Base-by-base conservation (phyloP, 2,113 vertebrate genomes). In the Peromyscus leucopus region DNA sequence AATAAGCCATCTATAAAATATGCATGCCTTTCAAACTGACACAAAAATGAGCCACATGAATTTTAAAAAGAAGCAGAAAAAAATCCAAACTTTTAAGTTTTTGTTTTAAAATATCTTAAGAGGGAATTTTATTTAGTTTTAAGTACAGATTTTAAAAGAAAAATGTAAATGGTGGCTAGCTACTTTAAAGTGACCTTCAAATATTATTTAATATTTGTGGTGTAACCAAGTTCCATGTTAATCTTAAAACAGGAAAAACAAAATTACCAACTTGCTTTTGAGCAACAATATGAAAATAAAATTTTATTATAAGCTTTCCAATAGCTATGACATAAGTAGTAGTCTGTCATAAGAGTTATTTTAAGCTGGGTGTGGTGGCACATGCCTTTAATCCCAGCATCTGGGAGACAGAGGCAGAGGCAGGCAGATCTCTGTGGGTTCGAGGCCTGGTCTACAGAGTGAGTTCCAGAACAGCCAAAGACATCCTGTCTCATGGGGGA, bases 201-300 rank as follows among this genome's bases (percentile, higher is more conserved):
- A 26, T 48, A 7, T 65, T 65, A 67, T 86, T 86, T 57, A 75
- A 55, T 93, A 24, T 88, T 78, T 88, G 28, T 51, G 1, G 0
- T 63, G 0, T 84, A 39, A 78, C 13, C 59, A 83, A 95, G 15
- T 84, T 84, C 12, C 88, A 24, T 78, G 67, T 84, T 72, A 84
- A 46, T 79, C 22, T 72, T 89, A 83, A 91, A 91, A 39, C 36
- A 88, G 28, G 28, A 88, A 93, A 89, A 89, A 16, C 16, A 51
- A 93, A 91, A 91, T n/a, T 48, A 84, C 17, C 42, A 87, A 39
- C 33, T 51, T 67, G 1, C 61, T 71, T 79, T 78, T 59, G 36
- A 87, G 69, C 11, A 89, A 84, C 3, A 63, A 12, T 67, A 93
- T 33, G 46, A 91, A 89, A 63, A 91, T 17, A 15, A 12, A n/a